A percentile compares a stretch with the other conserved stretches of the same genome.
Evolutionary conservation across 2,113 vertebrate species (phyloP).

Genomic region (Salvelinus fontinalis): DNA sequence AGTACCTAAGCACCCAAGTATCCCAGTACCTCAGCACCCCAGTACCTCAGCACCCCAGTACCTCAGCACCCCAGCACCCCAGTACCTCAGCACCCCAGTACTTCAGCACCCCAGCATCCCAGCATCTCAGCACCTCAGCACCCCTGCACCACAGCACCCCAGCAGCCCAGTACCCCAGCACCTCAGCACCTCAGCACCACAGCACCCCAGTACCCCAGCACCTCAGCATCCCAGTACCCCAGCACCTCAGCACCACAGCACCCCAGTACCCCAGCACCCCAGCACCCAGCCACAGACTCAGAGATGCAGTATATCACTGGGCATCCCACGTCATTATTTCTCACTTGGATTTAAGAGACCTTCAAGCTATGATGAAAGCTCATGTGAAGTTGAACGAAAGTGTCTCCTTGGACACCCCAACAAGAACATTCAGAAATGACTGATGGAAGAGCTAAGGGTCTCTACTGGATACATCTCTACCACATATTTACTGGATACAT

Average conservation of each 20-base stretch:
- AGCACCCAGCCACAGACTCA: conserved; percentile 13
- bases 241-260: not conserved
- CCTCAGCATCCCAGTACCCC: no score
- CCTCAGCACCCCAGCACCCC: no score
- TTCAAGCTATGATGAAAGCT: conserved; percentile 28
- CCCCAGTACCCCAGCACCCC: not conserved
- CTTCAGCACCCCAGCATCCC: not conserved
- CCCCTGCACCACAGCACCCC: not conserved
- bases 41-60: not conserved
- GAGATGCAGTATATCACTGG: conserved; percentile 7
- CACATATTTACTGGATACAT: no score
- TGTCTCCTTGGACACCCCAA: conserved; percentile 20
- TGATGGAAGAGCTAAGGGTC: conserved; percentile 34
- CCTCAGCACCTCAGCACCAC: not conserved
- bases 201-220: not conserved
- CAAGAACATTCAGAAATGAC: conserved; percentile 34
- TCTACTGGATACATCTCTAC: not conserved
- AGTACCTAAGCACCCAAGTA: no score
- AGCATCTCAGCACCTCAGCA: no score
- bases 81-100: rapidly evolving
- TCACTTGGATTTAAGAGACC: conserved; percentile 31
- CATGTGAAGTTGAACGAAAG: conserved; percentile 22
- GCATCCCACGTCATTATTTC: conserved; percentile 33
- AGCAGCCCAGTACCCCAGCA: no score
- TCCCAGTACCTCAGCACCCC: not conserved